phyloP scores from a whole-genome alignment of 1,140 invertebrate genomes.

The Penaeus chinensis region DNA sequence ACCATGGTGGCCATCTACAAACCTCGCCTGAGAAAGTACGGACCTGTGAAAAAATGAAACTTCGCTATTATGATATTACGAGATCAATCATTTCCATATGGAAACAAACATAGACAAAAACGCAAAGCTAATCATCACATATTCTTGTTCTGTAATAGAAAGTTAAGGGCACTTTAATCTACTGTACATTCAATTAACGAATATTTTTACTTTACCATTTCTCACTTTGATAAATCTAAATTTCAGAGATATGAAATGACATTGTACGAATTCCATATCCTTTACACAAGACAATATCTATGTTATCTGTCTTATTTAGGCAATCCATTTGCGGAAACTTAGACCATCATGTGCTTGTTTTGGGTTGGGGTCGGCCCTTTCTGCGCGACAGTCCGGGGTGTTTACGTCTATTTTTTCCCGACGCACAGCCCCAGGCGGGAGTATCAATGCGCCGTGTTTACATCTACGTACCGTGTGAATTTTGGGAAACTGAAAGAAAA shows the following conservation, averaged over 20 bases:
- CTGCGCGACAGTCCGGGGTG: constrained; percentile 47
- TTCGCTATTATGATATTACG: neutral
- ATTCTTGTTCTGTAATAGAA: no score
- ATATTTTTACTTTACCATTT: no score
- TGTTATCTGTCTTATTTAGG: neutral
- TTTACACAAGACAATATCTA: no score
- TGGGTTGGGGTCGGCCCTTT: constrained; percentile 29
- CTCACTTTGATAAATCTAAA: no score
- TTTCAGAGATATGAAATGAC: no score
- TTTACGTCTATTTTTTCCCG: constrained; percentile 61
- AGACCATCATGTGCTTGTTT: neutral
- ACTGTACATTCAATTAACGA: no score
- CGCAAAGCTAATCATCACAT: no score
- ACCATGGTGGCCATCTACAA: constrained; percentile 4
- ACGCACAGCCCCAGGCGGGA: constrained; percentile 44
- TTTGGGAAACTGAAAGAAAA: neutral
- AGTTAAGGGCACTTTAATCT: no score
- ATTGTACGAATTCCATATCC: no score
- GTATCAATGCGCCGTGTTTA: constrained; percentile 58
- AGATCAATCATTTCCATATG: no score
- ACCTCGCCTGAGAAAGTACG: neutral
- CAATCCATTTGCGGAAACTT: neutral
- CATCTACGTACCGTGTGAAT: constrained; percentile 55
- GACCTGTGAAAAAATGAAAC: neutral
- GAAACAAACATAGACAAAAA: no score